A percentile compares a stretch with the other conserved stretches of the same genome.
These are phyloP conservation scores for Empidonax alnorum DNA, from an alignment of 2,113 vertebrate genomes.

Conservation along the genomic window DNA sequence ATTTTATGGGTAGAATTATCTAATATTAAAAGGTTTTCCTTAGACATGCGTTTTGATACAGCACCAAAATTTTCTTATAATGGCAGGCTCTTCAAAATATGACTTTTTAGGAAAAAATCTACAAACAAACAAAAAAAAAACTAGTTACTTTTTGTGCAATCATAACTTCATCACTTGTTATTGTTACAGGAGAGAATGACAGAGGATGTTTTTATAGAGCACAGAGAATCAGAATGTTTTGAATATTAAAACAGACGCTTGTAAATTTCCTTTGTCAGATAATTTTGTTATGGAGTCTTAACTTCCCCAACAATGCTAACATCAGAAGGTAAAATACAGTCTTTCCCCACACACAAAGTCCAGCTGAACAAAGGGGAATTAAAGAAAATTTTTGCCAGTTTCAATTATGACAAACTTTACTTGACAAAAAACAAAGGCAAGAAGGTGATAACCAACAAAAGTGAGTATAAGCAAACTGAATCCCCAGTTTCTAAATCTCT, in stretches of 20 bases:
- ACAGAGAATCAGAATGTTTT: neutral
- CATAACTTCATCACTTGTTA: neutral
- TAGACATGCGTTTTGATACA: neutral
- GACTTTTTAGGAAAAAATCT: neutral
- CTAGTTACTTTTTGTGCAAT: neutral
- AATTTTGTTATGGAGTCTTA: neutral
- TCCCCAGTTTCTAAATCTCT: neutral
- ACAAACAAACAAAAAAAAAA: neutral
- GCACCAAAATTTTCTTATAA: neutral
- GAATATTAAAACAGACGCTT: neutral
- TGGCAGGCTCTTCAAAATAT: neutral
- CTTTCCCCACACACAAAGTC: fast-evolving
- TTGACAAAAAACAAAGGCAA: neutral
- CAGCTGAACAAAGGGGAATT: neutral
- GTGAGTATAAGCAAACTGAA: neutral
- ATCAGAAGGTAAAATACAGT: neutral
- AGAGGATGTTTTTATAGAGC: neutral
- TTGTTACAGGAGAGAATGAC: neutral
- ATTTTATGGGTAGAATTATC: neutral
- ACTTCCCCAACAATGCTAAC: neutral
- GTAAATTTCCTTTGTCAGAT: neutral
- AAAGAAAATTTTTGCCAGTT: neutral
- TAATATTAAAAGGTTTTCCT: neutral
- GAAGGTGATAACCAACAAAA: neutral
- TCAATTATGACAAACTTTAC: neutral